Base-by-base conservation (phyloP, 2,888 invertebrate genomes). In the Amphipoea oculea region DNA sequence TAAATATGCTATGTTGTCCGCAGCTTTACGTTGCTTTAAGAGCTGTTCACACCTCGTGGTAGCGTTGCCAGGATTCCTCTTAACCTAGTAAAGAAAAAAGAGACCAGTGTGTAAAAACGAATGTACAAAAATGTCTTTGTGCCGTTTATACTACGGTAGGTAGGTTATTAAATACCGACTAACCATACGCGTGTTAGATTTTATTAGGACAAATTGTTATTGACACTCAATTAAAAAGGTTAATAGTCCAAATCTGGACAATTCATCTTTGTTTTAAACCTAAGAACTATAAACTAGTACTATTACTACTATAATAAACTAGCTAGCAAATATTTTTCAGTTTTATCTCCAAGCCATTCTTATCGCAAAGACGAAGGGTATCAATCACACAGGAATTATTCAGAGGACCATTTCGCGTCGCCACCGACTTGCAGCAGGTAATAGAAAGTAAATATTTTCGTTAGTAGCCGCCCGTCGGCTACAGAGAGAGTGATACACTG, bases 371-470 rank as follows among this genome's bases (percentile, higher is more conserved):
- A 70, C 62, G 76, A 68, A 78, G 76, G 74, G 65, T 76, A 78
- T 67, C 29, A 29, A 40, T 4, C 79, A 79, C 77, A 71, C 63
- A 65, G 60, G 83, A 79, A 84, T 84, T 87, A 87, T 90, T 84
- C 85, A 84, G 83, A 81, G 82, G 84, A 78, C 82, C 80, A 79
- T 84, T 86, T 84, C 63, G 11, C 71, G 83, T 84, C 83, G 75
- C 78, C 80, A 73, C 74, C 67, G 76, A 76, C 67, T 84, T 77
- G 74, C 81, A 86, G 80, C 89, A 91, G 92, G 92, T 93, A 94
- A 93, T 94, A 93, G 92, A 93, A 94, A 91, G 91, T 90, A 94
- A 94, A 95, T 91, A 94, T 94, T 94, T 92, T 87, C 89, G 80
- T 80, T 81, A 86, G 86, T 86, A 86, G 84, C 87, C 83, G 76